These are phyloP conservation scores for Sarotherodon lohbergeri DNA, from an alignment of 2,113 vertebrate species.

Conservation along the genomic window DNA sequence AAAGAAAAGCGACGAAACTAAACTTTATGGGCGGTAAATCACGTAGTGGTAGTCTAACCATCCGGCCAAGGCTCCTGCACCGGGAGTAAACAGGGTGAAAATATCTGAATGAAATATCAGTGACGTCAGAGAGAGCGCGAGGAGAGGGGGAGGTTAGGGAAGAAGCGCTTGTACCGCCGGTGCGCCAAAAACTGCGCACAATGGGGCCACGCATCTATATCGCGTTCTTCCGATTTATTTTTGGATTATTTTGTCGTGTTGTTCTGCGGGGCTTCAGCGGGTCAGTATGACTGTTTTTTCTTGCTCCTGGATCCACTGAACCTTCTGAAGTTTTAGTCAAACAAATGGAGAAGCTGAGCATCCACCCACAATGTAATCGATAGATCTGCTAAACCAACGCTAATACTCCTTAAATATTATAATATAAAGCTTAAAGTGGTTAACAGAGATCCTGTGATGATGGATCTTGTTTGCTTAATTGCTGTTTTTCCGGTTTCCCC, in stretches of 20 bases:
- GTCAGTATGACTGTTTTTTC: not conserved
- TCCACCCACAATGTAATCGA: not conserved
- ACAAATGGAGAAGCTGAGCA: not conserved
- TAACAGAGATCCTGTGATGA: not conserved
- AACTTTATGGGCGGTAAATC: not conserved
- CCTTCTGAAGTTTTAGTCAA: not conserved
- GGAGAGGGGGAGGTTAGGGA: not conserved
- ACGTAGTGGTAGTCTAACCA: not conserved
- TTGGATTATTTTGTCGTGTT: not conserved
- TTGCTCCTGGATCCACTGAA: not conserved
- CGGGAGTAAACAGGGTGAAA: slow-evolving; percentile 1
- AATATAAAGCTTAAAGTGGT: not conserved
- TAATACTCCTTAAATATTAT: not conserved
- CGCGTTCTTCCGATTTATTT: not conserved
- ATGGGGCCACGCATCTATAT: not conserved
- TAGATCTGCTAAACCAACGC: not conserved
- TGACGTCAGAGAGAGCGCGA: slow-evolving; percentile 50
- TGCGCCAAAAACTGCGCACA: slow-evolving; percentile 26
- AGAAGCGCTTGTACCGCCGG: slow-evolving; percentile 11
- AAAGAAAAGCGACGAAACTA: not conserved
- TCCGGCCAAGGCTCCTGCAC: not conserved
- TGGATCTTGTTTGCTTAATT: not conserved
- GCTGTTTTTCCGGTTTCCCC: not conserved
- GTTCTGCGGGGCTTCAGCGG: not conserved
- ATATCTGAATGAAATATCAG: slow-evolving; percentile 41